phyloP scores from a whole-genome alignment of 2,888 invertebrate species.

The Chydorus sphaericus region DNA sequence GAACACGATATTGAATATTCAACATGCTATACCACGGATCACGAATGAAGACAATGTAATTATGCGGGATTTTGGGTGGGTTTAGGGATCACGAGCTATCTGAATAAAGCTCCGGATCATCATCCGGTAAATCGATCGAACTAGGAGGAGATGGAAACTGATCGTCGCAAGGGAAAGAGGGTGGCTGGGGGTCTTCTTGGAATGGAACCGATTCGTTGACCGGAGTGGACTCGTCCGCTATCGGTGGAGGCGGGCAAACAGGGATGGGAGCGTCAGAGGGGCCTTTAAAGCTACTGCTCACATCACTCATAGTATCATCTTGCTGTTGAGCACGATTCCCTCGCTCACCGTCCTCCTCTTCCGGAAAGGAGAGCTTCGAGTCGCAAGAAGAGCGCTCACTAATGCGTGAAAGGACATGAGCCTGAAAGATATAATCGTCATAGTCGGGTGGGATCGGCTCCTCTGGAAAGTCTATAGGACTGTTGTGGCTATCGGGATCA shows the following conservation, averaged over 20 bases:
- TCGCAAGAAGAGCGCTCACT: conserved; percentile 58
- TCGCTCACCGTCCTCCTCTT: not conserved
- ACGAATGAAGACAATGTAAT: not conserved
- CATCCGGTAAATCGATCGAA: conserved; percentile 10
- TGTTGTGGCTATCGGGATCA: conserved; percentile 2
- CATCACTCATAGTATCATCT: conserved; percentile 16
- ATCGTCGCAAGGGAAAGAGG: not conserved
- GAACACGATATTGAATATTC: too few species aligned
- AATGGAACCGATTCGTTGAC: conserved; percentile 9
- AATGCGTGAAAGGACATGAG: conserved; percentile 66
- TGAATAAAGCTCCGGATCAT: not conserved
- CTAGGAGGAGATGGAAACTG: conserved; percentile 15
- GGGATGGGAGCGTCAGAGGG: not conserved
- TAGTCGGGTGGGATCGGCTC: not conserved
- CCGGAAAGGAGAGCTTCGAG: conserved; percentile 58
- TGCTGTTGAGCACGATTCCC: not conserved
- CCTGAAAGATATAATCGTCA: conserved; percentile 15
- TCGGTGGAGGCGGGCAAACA: conserved; percentile 1
- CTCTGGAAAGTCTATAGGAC: too few species aligned
- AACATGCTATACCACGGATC: not conserved
- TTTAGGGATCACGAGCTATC: conserved; percentile 1
- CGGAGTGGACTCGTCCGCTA: conserved; percentile 4
- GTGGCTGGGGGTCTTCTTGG: too few species aligned
- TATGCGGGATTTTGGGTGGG: not conserved
- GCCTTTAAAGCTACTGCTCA: conserved; percentile 12